phyloP scores from a whole-genome alignment of 2,888 invertebrate species.

The Cerastis leucographa region DNA sequence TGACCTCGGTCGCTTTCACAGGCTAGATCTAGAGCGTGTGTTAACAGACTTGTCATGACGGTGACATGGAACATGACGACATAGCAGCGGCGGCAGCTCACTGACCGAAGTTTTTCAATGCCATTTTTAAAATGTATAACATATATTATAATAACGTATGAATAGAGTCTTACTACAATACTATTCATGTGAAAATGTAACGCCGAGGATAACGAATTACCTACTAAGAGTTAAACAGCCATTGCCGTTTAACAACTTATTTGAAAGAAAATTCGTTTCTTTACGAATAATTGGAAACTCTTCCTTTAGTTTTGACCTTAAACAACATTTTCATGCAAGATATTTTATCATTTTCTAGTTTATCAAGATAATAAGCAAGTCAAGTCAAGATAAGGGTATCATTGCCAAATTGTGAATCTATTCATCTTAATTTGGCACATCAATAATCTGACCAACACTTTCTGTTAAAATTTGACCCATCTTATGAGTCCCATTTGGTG shows the following conservation, averaged over 20 bases:
- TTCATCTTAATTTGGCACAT: not conserved
- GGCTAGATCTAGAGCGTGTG: conserved; percentile 43
- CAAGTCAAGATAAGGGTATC: not conserved
- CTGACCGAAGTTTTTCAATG: conserved; percentile 35
- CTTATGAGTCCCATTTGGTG: not conserved
- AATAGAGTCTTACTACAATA: not conserved
- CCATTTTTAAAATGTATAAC: not conserved
- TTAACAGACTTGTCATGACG: conserved; percentile 32
- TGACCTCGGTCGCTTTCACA: conserved; percentile 35
- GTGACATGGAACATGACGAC: conserved; percentile 46
- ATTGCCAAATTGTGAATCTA: not conserved
- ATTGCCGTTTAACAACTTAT: not conserved
- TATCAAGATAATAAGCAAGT: not conserved
- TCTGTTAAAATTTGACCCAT: not conserved
- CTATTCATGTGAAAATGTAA: not conserved
- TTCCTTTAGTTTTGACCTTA: not conserved
- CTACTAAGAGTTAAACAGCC: not conserved
- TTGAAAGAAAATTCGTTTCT: not conserved
- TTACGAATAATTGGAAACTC: not conserved
- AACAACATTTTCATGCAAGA: not conserved
- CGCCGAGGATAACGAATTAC: not conserved
- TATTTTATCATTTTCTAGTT: not conserved
- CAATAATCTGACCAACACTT: not conserved
- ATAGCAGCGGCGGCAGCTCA: not conserved
- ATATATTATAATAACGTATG: not conserved